phyloP scores from a whole-genome alignment of 1,140 invertebrate genomes.

The Carcinoscorpius rotundicauda region DNA sequence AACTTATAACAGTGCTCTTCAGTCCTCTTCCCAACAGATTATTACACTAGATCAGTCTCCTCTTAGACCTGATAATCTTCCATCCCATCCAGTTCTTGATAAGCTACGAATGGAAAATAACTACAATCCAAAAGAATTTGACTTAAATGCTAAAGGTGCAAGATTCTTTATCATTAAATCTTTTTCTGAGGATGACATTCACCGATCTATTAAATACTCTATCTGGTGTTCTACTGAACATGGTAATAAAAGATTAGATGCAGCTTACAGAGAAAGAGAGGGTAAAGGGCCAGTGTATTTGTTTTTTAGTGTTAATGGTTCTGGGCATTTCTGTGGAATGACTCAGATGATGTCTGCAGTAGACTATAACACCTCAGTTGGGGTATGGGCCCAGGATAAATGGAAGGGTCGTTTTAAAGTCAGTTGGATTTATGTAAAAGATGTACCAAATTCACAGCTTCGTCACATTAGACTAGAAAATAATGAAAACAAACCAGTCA shows the following conservation, averaged over 20 bases:
- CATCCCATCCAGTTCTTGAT: conserved; percentile 50
- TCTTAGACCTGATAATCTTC: background rate
- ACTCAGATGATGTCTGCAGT: conserved; percentile 91
- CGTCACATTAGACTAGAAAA: conserved; percentile 91
- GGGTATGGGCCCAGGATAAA: conserved; percentile 85
- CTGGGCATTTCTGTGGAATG: conserved; percentile 91
- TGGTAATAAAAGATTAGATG: conserved; percentile 86
- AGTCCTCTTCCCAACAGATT: background rate
- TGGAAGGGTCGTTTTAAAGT: conserved; percentile 89
- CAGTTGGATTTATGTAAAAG: conserved; percentile 97
- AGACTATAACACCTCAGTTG: conserved; percentile 55
- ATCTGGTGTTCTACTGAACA: conserved; percentile 98
- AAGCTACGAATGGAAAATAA: conserved; percentile 81
- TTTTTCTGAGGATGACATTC: conserved; percentile 97
- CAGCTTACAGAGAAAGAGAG: conserved; percentile 71
- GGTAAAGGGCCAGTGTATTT: conserved; percentile 70
- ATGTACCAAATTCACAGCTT: conserved; percentile 60
- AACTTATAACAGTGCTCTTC: background rate
- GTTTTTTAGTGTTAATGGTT: conserved; percentile 93
- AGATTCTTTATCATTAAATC: conserved; percentile 96
- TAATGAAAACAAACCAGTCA: conserved; percentile 97
- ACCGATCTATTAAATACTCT: conserved; percentile 94
- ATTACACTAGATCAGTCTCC: conserved; percentile 21
- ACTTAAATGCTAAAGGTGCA: conserved; percentile 67
- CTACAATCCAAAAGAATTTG: conserved; percentile 87